Conservation (phyloP, 2,888 invertebrate species). For the Seladonia tumulorum region DNA sequence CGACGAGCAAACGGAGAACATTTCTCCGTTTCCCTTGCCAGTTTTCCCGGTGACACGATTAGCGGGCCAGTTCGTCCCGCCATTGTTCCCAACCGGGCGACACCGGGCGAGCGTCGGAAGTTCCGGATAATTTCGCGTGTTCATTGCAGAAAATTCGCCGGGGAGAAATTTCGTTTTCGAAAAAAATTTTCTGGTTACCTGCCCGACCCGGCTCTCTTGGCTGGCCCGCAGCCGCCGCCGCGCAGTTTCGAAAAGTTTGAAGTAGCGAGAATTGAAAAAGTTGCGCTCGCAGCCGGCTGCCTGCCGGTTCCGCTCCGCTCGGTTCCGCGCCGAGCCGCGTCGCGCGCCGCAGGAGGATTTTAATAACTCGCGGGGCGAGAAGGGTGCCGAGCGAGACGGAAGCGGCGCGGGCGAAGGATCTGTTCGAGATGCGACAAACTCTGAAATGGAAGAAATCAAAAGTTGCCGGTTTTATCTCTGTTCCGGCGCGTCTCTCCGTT, state of each 20-base stretch:
- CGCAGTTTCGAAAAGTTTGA: slow-evolving; percentile 35
- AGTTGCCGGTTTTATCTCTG: slow-evolving; percentile 30
- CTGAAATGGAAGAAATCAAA: slow-evolving; percentile 54
- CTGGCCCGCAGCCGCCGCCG: background rate
- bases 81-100: background rate
- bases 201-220: too few relatives aligned
- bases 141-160: background rate
- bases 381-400: background rate
- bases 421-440: slow-evolving; percentile 17
- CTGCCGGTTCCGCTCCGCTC: background rate
- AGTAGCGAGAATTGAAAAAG: slow-evolving; percentile 58
- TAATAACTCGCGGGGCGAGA: slow-evolving; percentile 53
- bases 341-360: slow-evolving; percentile 33
- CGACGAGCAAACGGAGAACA: slow-evolving; percentile 2
- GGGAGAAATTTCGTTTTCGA: slow-evolving; percentile 40
- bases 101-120: background rate
- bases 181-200: slow-evolving; percentile 16
- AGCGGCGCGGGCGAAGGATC: slow-evolving; percentile 13
- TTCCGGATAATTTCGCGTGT: slow-evolving; percentile 22
- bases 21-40: background rate
- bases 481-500: background rate
- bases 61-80: background rate
- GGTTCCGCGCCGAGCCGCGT: background rate
- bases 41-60: slow-evolving; percentile 35
- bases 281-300: slow-evolving; percentile 17